Base-by-base conservation (phyloP, 2,888 invertebrate species). In the Pterobdella sp. region DNA sequence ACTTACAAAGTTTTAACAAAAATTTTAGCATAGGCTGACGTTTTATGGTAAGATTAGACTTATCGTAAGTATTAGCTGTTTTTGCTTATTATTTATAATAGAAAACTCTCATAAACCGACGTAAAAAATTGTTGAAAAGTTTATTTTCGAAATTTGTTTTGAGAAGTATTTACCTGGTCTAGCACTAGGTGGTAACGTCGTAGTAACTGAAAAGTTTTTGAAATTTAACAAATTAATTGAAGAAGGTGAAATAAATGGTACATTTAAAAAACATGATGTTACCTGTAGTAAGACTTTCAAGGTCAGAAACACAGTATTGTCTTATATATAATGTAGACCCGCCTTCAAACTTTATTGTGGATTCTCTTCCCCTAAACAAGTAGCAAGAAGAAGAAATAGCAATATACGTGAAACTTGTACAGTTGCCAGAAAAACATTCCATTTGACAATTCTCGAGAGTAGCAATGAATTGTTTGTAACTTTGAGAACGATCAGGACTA, bases 311-410 rank as follows among this genome's bases (percentile, higher is more conserved):
- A 35, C 74, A 74, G 34, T 56, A 60, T 31, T 73, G 49, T 56
- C 74, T 72, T 34, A 69, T 65, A 42, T 72, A 74, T 1, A 74
- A 65, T 63, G 34, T 71, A 22, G 63, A 42, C 35, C 63, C 60
- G 18, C 35, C 22, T 63, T 71, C 1, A 34, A 35, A n/a, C n/a
- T 14, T n/a, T 1, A 71, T 71, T 10, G 35, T 36, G 7, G 1
- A 1, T 1, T 56, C 56, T 35, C 22, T 31, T 34, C 70, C 71
- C 1, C n/a, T n/a, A 56, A 71, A 71, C 18, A 71, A 35, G 31
- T 71, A 63, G 63, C 71, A 71, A 1, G 36, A 60, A 14, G 63
- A 34, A 56, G 71, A 35, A 2, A 35, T 1, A 71, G 32, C 22
- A 1, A 63, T 31, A 29, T 71, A 71, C 14, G 63, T 36, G 36